These are phyloP conservation scores for Xenopus petersii DNA, from an alignment of 2,797 vertebrate species.

Conservation along the genomic window DNA sequence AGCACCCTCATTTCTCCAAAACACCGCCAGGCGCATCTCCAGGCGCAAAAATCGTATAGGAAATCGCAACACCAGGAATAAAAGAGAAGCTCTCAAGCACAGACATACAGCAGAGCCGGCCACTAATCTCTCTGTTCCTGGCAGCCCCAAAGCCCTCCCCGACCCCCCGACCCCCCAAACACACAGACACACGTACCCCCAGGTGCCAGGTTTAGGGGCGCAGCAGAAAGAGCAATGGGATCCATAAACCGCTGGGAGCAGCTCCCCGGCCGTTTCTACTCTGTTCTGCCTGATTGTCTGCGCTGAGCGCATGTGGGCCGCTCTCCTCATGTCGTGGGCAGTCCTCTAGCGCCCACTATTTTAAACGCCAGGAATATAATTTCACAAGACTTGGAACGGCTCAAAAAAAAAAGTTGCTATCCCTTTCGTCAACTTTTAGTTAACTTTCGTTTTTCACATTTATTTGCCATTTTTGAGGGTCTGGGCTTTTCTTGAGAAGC, in stretches of 20 bases:
- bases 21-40: background rate
- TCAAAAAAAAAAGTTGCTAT: constrained; percentile 79
- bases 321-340: constrained; percentile 68
- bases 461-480: constrained; percentile 26
- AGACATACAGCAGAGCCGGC: too few relatives aligned
- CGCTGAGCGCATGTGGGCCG: constrained; percentile 42
- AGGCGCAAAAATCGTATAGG: background rate
- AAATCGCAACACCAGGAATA: too few relatives aligned
- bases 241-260: constrained; percentile 28
- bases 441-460: constrained; percentile 72
- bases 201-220: too few relatives aligned
- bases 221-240: constrained; percentile 42
- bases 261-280: too few relatives aligned
- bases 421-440: constrained; percentile 81
- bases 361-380: constrained; percentile 83
- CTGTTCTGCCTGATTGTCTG: constrained; percentile 53
- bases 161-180: too few relatives aligned
- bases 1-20: too few relatives aligned
- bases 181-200: too few relatives aligned
- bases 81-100: too few relatives aligned
- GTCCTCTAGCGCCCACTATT: constrained; percentile 97
- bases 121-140: too few relatives aligned
- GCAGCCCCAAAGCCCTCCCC: too few relatives aligned
- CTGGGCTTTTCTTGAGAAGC: background rate
- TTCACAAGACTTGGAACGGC: constrained; percentile 82